Percentiles rank a stretch among this genome's conserved stretches.
Evolutionary conservation across 2,888 invertebrate genomes (phyloP).

Genomic region (Ophion slaviceki): DNA sequence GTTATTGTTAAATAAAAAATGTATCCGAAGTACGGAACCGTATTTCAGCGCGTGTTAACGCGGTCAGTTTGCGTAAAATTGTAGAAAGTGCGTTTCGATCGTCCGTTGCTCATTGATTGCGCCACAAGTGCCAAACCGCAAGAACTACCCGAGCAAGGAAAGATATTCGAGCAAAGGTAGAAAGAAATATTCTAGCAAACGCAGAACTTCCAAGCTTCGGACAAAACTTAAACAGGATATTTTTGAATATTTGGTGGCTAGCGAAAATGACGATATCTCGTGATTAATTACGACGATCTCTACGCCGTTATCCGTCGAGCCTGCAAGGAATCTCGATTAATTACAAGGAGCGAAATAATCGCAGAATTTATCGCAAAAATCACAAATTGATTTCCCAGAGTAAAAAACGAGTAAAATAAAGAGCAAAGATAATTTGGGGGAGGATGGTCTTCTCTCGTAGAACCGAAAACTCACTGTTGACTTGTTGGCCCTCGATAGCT

Average conservation of each 20-base stretch:
- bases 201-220: constrained; percentile 42
- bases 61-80: too few relatives aligned
- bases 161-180: neutral
- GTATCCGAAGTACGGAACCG: too few relatives aligned
- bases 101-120: too few relatives aligned
- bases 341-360: neutral
- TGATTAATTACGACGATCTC: constrained; percentile 19
- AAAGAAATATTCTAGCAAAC: constrained; percentile 4
- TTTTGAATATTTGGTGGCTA: neutral
- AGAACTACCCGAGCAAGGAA: neutral
- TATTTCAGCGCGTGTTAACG: too few relatives aligned
- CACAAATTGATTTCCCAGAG: neutral
- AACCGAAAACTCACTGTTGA: constrained; percentile 80
- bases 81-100: too few relatives aligned
- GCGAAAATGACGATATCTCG: constrained; percentile 18
- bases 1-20: too few relatives aligned
- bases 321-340: constrained; percentile 56
- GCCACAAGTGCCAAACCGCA: neutral
- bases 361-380: neutral
- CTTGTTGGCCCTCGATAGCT: constrained; percentile 79
- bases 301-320: constrained; percentile 11
- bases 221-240: constrained; percentile 15
- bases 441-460: constrained; percentile 20
- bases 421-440: neutral
- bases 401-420: constrained; percentile 12